Base-by-base conservation (phyloP, 2,113 vertebrate genomes). In the Chionodraco myersi region DNA sequence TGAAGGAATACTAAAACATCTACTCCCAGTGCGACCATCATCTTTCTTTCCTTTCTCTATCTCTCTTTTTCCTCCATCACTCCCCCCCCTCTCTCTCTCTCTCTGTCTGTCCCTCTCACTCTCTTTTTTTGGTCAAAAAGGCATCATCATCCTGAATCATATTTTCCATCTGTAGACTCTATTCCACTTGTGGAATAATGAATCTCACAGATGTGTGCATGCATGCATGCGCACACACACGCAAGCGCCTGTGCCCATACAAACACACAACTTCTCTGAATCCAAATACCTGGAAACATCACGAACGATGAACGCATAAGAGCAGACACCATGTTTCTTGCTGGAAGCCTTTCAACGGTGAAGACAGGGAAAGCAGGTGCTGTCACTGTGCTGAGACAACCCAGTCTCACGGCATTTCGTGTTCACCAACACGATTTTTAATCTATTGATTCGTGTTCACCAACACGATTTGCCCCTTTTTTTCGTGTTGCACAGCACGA, bases 111-210 rank as follows among this genome's bases (percentile, higher is more conserved):
- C 36, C 36, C 36, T 41, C 34, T 47, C 52, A 49, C 52, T 60
- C 8, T 70, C 62, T 63, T 59, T 57, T 64, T 86, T 86, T 26
- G 61, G 72, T 93, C 86, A 88, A 90, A 86, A 69, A 89, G 78
- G 86, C 90, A 87, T 92, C 91, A 90, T 87, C 86, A 75, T 85
- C 86, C 73, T 75, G 86, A 88, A 89, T 93, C 89, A 91, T 23
- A 83, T 89, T 90, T 94, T 93, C 93, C 93, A 94, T 91, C 91
- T 91, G 89, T 84, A 53, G 66, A 82, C 82, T 89, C 36, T 41
- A 41, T 41, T 41, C 81, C 65, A 77, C 92, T 90, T 82, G 79
- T 82, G 86, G 56, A 89, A 82, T 93, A 93, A 94, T 89, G 90
- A 88, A 73, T 90, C 82, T 79, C 76, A 64, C 93, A 94, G 90